These are phyloP conservation scores for Erebia aethiops DNA, from an alignment of 2,888 invertebrate species.

Conservation along the genomic window DNA sequence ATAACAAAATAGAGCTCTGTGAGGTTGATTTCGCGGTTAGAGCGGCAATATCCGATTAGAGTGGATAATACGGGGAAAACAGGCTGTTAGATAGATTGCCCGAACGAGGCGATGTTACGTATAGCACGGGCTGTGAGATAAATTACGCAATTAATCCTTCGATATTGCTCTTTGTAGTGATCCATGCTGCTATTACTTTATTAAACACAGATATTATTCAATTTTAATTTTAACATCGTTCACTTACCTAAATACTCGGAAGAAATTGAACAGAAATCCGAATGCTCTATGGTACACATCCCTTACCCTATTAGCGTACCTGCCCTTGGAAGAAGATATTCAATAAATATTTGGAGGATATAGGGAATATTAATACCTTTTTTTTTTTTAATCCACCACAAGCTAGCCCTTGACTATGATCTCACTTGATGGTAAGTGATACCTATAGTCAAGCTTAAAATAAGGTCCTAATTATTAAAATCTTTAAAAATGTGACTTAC, in stretches of 20 bases:
- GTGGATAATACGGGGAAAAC: constrained; percentile 24
- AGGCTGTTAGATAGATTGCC: constrained; percentile 26
- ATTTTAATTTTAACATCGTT: constrained; percentile 10
- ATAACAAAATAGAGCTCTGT: constrained; percentile 12
- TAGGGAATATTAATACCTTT: no score
- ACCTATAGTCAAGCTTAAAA: no score
- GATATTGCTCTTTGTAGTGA: constrained; percentile 41
- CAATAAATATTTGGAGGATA: no score
- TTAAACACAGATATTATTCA: constrained; percentile 30
- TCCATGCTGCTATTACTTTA: constrained; percentile 35
- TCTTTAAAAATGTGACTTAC: no score
- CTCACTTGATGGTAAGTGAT: no score
- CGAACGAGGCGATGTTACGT: constrained; percentile 23
- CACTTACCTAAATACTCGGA: background rate
- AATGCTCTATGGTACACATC: no score
- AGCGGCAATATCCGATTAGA: constrained; percentile 21
- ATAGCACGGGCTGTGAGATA: constrained; percentile 37
- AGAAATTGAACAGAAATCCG: no score
- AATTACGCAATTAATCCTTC: constrained; percentile 40
- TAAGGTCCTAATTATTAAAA: no score
- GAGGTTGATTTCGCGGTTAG: constrained; percentile 23
- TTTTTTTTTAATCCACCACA: no score
- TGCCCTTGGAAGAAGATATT: no score
- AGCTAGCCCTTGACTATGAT: no score
- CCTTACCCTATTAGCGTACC: no score